Conservation (phyloP, 2,888 invertebrate genomes). For the Mythimna impura region DNA sequence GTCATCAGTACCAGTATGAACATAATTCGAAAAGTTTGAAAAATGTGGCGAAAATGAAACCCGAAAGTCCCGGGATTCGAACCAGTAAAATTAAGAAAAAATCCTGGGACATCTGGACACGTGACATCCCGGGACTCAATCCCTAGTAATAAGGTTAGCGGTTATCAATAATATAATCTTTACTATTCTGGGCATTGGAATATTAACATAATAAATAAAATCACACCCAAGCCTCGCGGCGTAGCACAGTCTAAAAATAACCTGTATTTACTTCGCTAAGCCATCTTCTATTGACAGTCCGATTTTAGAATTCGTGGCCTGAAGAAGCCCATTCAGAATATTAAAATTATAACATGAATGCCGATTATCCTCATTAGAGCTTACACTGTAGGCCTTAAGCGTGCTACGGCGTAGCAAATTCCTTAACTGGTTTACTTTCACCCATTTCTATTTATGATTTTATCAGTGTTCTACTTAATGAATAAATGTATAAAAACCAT, state of each 20-base stretch:
- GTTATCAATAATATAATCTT: neutral
- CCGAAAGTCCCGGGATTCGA: too few relatives aligned
- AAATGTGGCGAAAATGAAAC: too few relatives aligned
- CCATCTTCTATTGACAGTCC: neutral
- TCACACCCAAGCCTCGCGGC: neutral
- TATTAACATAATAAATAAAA: neutral
- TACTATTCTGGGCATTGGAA: neutral
- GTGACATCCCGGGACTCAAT: too few relatives aligned
- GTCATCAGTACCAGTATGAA: too few relatives aligned
- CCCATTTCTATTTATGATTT: neutral
- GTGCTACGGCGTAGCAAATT: neutral
- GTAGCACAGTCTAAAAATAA: slow-evolving; percentile 27
- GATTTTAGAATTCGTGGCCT: neutral
- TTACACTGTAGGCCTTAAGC: neutral
- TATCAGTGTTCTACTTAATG: too few relatives aligned
- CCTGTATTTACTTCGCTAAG: neutral
- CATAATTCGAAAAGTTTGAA: too few relatives aligned
- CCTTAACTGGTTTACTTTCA: neutral
- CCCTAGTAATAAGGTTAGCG: too few relatives aligned
- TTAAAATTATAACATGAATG: neutral
- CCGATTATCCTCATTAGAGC: neutral
- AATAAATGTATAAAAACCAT: too few relatives aligned
- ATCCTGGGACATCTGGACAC: too few relatives aligned
- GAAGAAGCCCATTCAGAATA: neutral
- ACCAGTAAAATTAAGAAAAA: too few relatives aligned